Base-by-base conservation (phyloP, 2,888 invertebrate species). In the Drosophila eohydei region DNA sequence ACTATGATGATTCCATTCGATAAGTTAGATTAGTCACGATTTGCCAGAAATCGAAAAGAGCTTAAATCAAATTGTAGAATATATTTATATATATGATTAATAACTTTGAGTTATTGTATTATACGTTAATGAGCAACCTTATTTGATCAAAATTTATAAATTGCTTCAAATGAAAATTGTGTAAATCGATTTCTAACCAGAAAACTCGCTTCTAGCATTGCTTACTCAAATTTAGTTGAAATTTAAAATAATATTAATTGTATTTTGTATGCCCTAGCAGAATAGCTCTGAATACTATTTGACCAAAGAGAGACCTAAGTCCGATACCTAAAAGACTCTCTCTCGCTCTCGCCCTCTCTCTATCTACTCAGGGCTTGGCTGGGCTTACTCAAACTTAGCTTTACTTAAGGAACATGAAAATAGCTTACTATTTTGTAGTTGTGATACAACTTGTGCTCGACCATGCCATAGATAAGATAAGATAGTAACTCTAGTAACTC, bases 151-250 rank as follows among this genome's bases (percentile, higher is more conserved):
- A 51, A 34, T 48, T 58, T 48, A 9, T 3, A 26, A 26, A 44
- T 38, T 38, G n/a, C 14, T 14, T 36, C 2, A 21, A 46, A 38
- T 36, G 12, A 12, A 57, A 46, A 9, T 48, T 48, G 34, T 36
- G 11, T 7, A 26, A 34, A n/a, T 54, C 9, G 11, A 1, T 14
- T 61, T 28, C 30, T 73, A 67, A 61, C 52, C n/a, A 12, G 21
- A 26, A 14, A 41, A 46, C 8, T 58, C 50, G 44, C 70, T 50
- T 43, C 4, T 28, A 58, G 36, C 52, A 76, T 63, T 75, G 66
- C 67, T 76, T 57, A 57, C 38, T 36, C 21, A 46, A 65, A 63
- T 21, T 40, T 28, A 30, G 30, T 11, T 28, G n/a, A 28, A 30
- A 40, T 12, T 14, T 0, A 28, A 28, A 34, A 54, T 40, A 40